Base-by-base conservation (phyloP, 30 jellyfish, hydroid and myxozoan genomes). In the Turritopsis rubra region DNA sequence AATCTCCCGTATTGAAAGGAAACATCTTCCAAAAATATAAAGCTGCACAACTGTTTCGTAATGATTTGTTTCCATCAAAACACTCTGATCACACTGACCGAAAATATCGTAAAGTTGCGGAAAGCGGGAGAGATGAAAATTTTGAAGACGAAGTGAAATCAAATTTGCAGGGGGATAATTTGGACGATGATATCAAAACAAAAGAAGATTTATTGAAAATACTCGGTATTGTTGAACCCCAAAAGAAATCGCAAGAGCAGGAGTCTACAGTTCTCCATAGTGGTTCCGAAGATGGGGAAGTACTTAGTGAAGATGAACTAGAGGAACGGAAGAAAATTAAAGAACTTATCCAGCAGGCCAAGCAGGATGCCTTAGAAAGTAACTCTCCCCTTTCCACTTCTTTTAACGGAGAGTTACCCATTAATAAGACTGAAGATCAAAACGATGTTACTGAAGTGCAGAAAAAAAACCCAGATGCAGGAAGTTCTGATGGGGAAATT, bases 261-360 rank as follows among this genome's bases (percentile, higher is more conserved):
- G 85, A 23, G 13, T 21, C 52, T 24, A 8, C 30, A n/a, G 79
- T 25, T 53, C 53, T 75, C 29, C 65, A 23, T 21, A 82, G 88
- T 66, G 88, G 88, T 7, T 82, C 88, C 29, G 88, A 82, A 71
- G 88, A 82, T 25, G 88, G 88, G 26, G 88, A 82, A 28, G 88
- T 82, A 1, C 30, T 82, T 7, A 82, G 88, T 28, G 88, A 82
- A 7, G 88, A 82, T 21, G 88, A 82, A 52, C 53, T 82, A 29
- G 88, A 66, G 25, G 88, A 82, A 66, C 84, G 83, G 9, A 31
- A 25, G 0, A 66, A 53, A 26, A 82, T 71, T 5, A 68, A 52
- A 29, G 88, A 82, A 54, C 54, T 79, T 18, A 53, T 79, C 8
- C 85, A 80, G 83, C 29, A 80, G 53, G 87, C 54, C 13, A 80